A percentile compares a stretch with the other conserved stretches of the same genome.
phyloP scores from a whole-genome alignment of 2,797 vertebrate species.

The Sebastes itinus region DNA sequence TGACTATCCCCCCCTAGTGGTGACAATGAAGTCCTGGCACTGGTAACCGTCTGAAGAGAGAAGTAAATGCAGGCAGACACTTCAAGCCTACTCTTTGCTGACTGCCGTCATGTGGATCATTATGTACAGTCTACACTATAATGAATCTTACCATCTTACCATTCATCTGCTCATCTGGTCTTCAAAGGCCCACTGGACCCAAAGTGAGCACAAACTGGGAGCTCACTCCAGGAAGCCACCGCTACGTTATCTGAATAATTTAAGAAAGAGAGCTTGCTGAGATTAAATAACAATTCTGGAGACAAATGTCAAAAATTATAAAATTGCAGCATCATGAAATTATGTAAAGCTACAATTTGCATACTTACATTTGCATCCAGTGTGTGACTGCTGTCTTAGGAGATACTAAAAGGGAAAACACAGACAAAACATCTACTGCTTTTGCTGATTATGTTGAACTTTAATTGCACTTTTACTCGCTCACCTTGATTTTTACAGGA shows the following conservation, averaged over 20 bases:
- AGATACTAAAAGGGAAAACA: background rate
- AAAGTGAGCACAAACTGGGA: background rate
- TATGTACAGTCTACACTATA: background rate
- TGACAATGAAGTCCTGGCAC: background rate
- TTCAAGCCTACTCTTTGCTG: background rate
- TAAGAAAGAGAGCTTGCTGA: background rate
- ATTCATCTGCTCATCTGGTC: background rate
- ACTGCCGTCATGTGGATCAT: background rate
- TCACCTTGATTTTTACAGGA: background rate
- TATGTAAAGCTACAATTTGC: background rate
- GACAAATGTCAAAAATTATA: background rate
- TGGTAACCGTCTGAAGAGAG: background rate
- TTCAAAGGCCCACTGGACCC: background rate
- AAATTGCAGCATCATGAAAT: background rate
- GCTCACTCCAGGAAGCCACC: background rate
- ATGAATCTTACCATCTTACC: background rate
- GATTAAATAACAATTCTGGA: background rate
- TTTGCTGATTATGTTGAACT: background rate
- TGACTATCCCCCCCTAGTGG: conserved; percentile 60
- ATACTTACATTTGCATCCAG: background rate
- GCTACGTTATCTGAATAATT: background rate
- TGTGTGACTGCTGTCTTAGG: background rate
- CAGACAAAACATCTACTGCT: background rate
- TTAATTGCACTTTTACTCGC: background rate
- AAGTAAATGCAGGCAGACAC: background rate